Conservation (phyloP, 2,797 vertebrate species). For the Pipistrellus pipistrellus region DNA sequence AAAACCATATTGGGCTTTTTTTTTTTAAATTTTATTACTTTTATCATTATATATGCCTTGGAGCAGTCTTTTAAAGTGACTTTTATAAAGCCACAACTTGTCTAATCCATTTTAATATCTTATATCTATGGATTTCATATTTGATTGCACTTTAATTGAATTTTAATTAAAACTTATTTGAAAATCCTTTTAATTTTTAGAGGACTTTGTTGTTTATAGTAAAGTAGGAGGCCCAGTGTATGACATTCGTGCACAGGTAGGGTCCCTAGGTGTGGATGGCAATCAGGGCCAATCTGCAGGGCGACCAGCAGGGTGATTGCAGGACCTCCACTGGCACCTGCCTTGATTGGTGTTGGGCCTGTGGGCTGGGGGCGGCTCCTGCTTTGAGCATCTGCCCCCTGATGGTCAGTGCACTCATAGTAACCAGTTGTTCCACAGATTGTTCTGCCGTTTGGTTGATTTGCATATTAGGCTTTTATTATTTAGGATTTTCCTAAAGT, state of each 20-base stretch:
- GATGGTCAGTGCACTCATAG: too few relatives aligned
- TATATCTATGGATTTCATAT: slow-evolving; percentile 7
- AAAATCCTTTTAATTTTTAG: slow-evolving; percentile 20
- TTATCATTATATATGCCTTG: slow-evolving; percentile 46
- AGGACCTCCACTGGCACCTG: too few relatives aligned
- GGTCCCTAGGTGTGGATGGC: too few relatives aligned
- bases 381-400: too few relatives aligned
- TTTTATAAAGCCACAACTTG: slow-evolving; percentile 43
- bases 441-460: too few relatives aligned
- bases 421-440: too few relatives aligned
- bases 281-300: too few relatives aligned
- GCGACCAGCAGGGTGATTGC: too few relatives aligned
- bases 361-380: too few relatives aligned
- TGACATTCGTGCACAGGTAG: too few relatives aligned
- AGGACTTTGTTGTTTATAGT: not conserved
- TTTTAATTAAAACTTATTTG: slow-evolving; percentile 49
- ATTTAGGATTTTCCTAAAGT: slow-evolving; percentile 37
- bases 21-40: slow-evolving; percentile 49
- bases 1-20: not conserved
- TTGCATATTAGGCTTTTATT: too few relatives aligned
- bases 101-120: slow-evolving; percentile 55
- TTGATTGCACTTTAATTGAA: slow-evolving; percentile 55
- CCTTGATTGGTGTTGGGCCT: too few relatives aligned
- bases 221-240: not conserved
- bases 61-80: slow-evolving; percentile 28